These are phyloP conservation scores for Caretta caretta DNA, from an alignment of 2,113 vertebrate species.

Conservation along the genomic window DNA sequence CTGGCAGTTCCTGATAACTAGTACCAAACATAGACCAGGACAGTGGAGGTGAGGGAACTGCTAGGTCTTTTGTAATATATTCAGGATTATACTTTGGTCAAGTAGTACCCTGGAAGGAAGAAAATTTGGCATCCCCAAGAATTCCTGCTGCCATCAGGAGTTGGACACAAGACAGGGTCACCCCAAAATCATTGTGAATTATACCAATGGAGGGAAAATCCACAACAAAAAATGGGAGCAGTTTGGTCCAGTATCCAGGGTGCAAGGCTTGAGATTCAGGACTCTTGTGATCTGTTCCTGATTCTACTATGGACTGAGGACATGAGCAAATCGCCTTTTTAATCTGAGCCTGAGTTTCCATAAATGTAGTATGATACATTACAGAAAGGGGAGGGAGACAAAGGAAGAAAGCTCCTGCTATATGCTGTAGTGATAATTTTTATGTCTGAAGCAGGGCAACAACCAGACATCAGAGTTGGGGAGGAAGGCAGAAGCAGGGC, in stretches of 20 bases:
- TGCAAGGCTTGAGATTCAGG: not conserved
- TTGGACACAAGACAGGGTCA: not conserved
- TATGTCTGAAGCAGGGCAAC: not conserved
- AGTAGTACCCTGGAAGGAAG: not conserved
- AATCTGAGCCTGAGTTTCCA: not conserved
- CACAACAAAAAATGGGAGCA: not conserved
- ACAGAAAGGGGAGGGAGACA: not conserved
- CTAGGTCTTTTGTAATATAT: not conserved
- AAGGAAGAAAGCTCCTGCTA: not conserved
- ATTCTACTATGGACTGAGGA: not conserved
- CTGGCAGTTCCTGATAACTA: not conserved
- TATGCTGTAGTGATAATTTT: not conserved
- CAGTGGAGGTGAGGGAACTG: not conserved
- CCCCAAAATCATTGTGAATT: not conserved
- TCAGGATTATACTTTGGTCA: not conserved
- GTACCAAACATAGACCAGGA: not conserved
- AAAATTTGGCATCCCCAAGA: not conserved
- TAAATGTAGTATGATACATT: not conserved
- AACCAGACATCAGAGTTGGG: not conserved
- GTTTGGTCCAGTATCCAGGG: not conserved
- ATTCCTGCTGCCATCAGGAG: not conserved
- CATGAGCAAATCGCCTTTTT: not conserved
- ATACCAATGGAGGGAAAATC: not conserved
- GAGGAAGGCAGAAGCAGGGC: not conserved
- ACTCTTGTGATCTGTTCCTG: not conserved